A percentile compares a stretch with the other conserved stretches of the same genome.
These are phyloP conservation scores for Pantherophis alleghaniensis DNA, from an alignment of 2,797 vertebrate species.

Conservation along the genomic window DNA sequence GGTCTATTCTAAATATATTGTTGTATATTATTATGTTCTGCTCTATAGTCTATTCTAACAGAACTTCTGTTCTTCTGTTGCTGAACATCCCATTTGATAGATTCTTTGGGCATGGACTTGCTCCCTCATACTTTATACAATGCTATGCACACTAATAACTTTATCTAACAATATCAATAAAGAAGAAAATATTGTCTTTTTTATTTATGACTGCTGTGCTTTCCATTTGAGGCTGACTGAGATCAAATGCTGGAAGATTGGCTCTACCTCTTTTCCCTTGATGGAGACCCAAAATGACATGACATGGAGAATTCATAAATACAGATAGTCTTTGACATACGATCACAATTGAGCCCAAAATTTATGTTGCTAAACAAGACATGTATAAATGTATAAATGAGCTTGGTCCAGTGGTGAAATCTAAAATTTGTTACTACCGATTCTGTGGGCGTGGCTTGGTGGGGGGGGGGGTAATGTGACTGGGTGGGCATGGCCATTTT, in stretches of 20 bases:
- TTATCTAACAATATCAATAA: background rate
- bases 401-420: too few species aligned
- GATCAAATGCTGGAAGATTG: background rate
- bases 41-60: background rate
- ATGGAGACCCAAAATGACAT: background rate
- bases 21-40: background rate
- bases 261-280: background rate
- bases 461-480: too few species aligned
- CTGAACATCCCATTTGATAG: background rate
- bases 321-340: background rate
- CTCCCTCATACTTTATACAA: background rate
- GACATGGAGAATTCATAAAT: background rate
- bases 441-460: too few species aligned
- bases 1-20: background rate
- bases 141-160: background rate
- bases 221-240: background rate
- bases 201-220: background rate
- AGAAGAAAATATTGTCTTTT: background rate
- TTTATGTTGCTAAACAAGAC: too few species aligned
- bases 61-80: background rate
- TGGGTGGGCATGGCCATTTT: too few species aligned
- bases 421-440: too few species aligned
- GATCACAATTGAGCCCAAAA: too few species aligned
- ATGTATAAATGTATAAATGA: background rate
- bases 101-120: background rate